Evolutionary conservation across 2,113 vertebrate genomes (phyloP), one percentile per base, ranked within the genome.

Genomic region (Theropithecus gelada): DNA sequence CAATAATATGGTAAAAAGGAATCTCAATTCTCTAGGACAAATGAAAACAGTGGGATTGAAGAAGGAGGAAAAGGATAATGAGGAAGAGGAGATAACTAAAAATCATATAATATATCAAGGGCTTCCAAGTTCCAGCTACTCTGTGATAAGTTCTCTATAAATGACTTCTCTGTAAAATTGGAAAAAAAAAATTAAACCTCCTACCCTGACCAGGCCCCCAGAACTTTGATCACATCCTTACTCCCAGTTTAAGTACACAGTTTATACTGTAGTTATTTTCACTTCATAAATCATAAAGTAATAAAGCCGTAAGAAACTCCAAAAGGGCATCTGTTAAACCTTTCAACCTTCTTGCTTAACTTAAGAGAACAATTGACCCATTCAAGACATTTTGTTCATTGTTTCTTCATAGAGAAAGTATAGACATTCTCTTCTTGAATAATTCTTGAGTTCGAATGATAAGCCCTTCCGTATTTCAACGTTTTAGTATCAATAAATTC

Each of bases 271-370:
- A 95, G n/a, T 81, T 90, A 94, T 92, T 95, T 95, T 97, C 20
- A 88, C 88, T 79, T 96, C 27, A 86, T 88, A 97, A 97, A 95
- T 96, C 88, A 86, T 93, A 85, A 92, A 95, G 85, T 68, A 86
- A 88, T 96, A 93, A 97, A 97, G 20, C 43, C 23, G 61, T 90
- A 79, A 94, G 55, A 85, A 93, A 91, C 8, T 81, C 85, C 40
- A 59, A 94, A 97, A 96, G 72, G 43, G 97, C 73, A 94, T 78
- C 64, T 68, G 25, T 66, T 94, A 91, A 96, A 84, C 72, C 85
- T 92, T 96, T 88, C 90, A 94, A 93, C 30, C 5, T 86, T 89
- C 40, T 96, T 27, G 20, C 78, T 48, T 91, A 88, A 68, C 52
- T 75, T 92, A 97, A 75, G 85, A 92, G 45, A 96, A 97, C 55